Conservation (phyloP, 2,888 invertebrate genomes). For the Aproaerema taeniolella region DNA sequence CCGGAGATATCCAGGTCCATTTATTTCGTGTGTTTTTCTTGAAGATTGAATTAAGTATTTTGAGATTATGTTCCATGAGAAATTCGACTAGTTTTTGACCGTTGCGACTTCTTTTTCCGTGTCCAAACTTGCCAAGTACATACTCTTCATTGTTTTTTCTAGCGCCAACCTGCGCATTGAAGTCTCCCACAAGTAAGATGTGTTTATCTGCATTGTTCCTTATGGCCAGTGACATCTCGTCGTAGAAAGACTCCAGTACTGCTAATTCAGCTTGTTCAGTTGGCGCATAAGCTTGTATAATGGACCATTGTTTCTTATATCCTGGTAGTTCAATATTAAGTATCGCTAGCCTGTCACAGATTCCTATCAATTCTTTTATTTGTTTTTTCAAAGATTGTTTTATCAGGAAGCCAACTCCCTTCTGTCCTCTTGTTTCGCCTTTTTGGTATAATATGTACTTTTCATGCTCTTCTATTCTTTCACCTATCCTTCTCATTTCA, state of each 20-base stretch:
- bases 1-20: constrained; percentile 19
- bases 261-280: background rate
- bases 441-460: too few species aligned
- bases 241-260: background rate
- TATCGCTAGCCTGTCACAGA: too few species aligned
- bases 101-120: constrained; percentile 16
- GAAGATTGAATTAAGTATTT: constrained; percentile 10
- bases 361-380: background rate
- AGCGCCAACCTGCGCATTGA: constrained; percentile 11
- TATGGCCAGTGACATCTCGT: background rate
- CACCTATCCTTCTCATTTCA: too few species aligned
- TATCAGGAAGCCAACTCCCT: background rate
- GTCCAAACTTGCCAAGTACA: constrained; percentile 4
- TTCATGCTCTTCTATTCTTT: too few species aligned
- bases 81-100: constrained; percentile 14
- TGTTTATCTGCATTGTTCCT: background rate
- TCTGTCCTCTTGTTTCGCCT: background rate
- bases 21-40: constrained; percentile 9
- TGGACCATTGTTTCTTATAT: background rate
- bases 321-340: background rate
- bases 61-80: constrained; percentile 14
- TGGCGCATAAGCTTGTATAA: background rate
- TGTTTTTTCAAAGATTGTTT: background rate
- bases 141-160: constrained; percentile 10
- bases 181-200: background rate